These are phyloP conservation scores for Perizoma affinitatum DNA, from an alignment of 2,888 invertebrate species.

Conservation along the genomic window DNA sequence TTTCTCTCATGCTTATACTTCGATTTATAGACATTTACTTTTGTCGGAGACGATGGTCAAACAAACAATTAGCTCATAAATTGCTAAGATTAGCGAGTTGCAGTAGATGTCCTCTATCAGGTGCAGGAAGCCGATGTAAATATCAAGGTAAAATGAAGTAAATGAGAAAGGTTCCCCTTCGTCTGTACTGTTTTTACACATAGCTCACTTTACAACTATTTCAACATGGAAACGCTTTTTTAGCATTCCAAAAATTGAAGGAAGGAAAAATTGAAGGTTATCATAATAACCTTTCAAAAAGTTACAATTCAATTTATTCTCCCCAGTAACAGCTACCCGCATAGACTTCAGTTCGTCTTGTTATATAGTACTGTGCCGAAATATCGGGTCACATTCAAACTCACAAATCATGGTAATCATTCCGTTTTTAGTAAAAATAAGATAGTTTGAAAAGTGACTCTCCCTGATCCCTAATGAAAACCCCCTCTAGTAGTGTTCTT, in stretches of 20 bases:
- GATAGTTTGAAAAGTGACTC: too few relatives aligned
- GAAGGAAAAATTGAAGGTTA: too few relatives aligned
- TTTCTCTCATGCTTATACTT: too few relatives aligned
- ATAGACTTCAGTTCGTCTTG: too few relatives aligned
- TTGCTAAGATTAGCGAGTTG: conserved; percentile 35
- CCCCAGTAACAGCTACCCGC: too few relatives aligned
- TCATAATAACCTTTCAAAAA: too few relatives aligned
- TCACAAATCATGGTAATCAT: too few relatives aligned
- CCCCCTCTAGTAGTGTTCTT: too few relatives aligned
- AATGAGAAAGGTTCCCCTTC: conserved; percentile 57
- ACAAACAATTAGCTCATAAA: conserved; percentile 8
- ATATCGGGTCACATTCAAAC: too few relatives aligned
- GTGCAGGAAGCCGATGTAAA: conserved; percentile 75
- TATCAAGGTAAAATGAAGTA: conserved; percentile 72
- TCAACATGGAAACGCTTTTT: background rate
- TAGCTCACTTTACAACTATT: conserved; percentile 9
- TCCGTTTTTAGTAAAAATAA: too few relatives aligned
- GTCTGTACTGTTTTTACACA: conserved; percentile 38
- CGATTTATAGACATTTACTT: background rate
- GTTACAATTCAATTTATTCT: background rate
- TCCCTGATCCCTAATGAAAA: too few relatives aligned
- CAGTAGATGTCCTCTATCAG: conserved; percentile 60
- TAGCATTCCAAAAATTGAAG: background rate
- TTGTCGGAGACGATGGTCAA: background rate
- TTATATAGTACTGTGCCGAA: too few relatives aligned